Conservation (phyloP, 2,888 invertebrate species). For the Diaperis boleti region DNA sequence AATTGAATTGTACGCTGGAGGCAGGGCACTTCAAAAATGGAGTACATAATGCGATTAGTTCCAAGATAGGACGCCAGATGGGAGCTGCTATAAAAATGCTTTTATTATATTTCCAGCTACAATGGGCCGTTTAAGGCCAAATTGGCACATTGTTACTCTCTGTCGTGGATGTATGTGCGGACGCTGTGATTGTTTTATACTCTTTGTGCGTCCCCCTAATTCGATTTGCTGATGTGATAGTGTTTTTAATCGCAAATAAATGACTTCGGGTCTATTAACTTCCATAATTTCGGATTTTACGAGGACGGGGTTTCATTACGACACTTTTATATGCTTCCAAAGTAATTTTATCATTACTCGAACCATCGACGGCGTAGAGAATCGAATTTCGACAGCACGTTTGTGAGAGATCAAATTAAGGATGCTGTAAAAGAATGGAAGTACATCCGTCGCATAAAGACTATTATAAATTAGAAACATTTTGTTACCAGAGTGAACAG, state of each 20-base stretch:
- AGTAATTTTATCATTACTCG: too few relatives aligned
- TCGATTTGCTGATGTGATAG: conserved; percentile 57
- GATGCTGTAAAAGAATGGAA: too few relatives aligned
- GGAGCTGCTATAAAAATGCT: conserved; percentile 66
- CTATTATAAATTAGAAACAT: too few relatives aligned
- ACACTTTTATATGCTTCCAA: not conserved
- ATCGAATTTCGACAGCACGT: too few relatives aligned
- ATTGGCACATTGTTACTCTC: conserved; percentile 63
- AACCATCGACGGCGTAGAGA: too few relatives aligned
- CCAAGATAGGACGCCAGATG: conserved; percentile 67
- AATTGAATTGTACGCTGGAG: conserved; percentile 72
- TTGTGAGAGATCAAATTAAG: too few relatives aligned
- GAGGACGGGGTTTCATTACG: not conserved
- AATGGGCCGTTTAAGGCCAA: conserved; percentile 62
- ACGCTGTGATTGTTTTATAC: conserved; percentile 57
- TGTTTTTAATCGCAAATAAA: conserved; percentile 59
- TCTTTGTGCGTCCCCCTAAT: conserved; percentile 57
- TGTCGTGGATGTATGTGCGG: conserved; percentile 45
- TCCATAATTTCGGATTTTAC: conserved; percentile 8
- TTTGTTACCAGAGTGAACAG: too few relatives aligned
- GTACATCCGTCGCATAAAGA: too few relatives aligned
- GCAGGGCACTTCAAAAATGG: conserved; percentile 72
- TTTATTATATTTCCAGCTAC: conserved; percentile 63
- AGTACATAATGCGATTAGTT: conserved; percentile 75
- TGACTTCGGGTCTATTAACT: conserved; percentile 47